Percentiles rank a stretch among this genome's conserved stretches.
Conservation (phyloP, 2,797 vertebrate genomes). For the Anabacerthia variegaticeps region DNA sequence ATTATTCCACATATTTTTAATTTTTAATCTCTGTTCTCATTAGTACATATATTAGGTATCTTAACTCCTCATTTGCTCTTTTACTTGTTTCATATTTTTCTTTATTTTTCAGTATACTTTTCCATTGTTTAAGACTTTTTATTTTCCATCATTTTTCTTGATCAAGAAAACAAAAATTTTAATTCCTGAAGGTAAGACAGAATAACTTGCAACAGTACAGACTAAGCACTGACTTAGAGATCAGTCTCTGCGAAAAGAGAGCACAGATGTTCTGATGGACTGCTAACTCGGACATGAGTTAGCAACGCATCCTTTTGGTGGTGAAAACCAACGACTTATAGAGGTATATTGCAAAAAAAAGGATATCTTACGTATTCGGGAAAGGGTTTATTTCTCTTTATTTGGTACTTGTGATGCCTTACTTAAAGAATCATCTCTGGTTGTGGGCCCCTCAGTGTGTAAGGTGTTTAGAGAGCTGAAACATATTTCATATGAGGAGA, state of each 20-base stretch:
- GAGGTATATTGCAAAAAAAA: background rate
- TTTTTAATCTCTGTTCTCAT: background rate
- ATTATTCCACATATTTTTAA: background rate
- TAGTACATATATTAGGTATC: background rate
- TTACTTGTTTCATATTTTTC: background rate
- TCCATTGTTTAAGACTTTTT: background rate
- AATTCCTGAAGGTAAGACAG: background rate
- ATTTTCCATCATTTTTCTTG: background rate
- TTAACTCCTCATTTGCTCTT: background rate
- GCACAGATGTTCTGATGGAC: accelerated
- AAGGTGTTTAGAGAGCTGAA: background rate
- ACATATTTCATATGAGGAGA: background rate
- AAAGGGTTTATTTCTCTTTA: background rate
- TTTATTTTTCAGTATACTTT: background rate
- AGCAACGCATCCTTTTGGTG: background rate
- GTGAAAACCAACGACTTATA: background rate
- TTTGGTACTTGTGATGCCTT: background rate
- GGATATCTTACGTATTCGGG: accelerated
- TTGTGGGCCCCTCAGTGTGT: accelerated
- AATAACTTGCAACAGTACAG: background rate
- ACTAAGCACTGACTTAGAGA: background rate
- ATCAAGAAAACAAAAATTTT: background rate
- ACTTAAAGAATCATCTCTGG: background rate
- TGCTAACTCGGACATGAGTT: background rate
- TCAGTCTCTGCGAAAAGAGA: background rate